These are phyloP conservation scores for Stenotaenia linearis DNA, from an alignment of 2,888 invertebrate species.

Conservation along the genomic window DNA sequence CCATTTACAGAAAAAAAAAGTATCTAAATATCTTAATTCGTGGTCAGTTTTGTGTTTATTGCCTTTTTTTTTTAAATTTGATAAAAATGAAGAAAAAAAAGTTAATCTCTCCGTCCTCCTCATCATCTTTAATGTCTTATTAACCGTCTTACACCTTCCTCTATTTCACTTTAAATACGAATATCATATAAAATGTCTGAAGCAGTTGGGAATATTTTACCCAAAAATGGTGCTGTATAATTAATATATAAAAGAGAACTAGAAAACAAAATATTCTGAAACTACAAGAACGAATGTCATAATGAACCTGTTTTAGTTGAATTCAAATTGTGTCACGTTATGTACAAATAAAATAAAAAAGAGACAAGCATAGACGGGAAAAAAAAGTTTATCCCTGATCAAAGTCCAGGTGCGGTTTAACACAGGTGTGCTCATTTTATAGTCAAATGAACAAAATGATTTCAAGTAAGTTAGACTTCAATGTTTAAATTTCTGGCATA, in stretches of 20 bases:
- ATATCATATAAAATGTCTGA: neutral
- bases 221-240: neutral
- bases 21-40: neutral
- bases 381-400: neutral
- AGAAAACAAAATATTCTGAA: neutral
- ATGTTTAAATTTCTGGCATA: neutral
- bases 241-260: neutral
- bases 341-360: neutral
- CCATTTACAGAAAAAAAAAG: neutral
- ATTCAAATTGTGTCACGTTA: neutral
- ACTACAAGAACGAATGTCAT: neutral
- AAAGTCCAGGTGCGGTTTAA: neutral
- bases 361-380: neutral
- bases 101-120: neutral
- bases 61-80: neutral
- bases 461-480: neutral
- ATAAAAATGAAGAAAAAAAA: neutral
- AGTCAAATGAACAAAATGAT: neutral
- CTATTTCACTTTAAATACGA: neutral
- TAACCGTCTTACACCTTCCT: neutral
- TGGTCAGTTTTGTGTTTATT: neutral
- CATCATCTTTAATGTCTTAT: neutral
- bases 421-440: slow-evolving; percentile 17
- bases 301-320: neutral
- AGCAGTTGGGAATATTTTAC: neutral